Evolutionary conservation across 2,888 invertebrate genomes (phyloP).

Genomic region (Diaprepes abbreviatus): DNA sequence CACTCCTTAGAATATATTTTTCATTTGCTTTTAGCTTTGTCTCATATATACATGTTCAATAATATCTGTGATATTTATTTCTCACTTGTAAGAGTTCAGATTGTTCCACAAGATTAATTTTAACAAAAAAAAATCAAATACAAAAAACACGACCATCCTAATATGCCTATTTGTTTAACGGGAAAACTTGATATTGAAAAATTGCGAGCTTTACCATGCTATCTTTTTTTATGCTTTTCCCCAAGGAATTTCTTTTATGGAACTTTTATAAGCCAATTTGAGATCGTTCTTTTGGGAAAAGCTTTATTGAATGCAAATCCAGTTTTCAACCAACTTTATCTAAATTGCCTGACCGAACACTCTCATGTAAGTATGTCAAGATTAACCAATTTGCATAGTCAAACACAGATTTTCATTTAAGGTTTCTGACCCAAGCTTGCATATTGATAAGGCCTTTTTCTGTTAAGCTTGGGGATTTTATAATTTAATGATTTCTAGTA

Average conservation of each 20-base stretch:
- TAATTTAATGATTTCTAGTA: too few species aligned
- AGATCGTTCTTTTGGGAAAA: slow-evolving; percentile 9
- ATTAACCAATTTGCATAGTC: slow-evolving; percentile 41
- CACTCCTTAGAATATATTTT: too few species aligned
- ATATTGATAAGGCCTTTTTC: too few species aligned
- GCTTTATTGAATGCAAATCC: slow-evolving; percentile 23
- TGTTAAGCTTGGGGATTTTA: too few species aligned
- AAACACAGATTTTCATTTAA: slow-evolving; percentile 34
- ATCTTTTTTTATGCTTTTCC: not conserved
- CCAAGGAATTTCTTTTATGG: slow-evolving; percentile 11
- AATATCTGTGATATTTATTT: too few species aligned
- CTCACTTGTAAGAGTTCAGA: too few species aligned
- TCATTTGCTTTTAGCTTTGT: too few species aligned
- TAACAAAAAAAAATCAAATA: too few species aligned
- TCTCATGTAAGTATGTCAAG: slow-evolving; percentile 34
- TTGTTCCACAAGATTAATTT: too few species aligned
- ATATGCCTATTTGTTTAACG: slow-evolving; percentile 8
- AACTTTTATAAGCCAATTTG: slow-evolving; percentile 19
- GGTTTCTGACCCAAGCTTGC: not conserved
- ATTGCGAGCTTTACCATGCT: not conserved
- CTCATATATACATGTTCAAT: too few species aligned
- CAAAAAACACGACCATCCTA: too few species aligned
- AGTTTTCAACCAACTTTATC: slow-evolving; percentile 25
- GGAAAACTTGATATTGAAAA: slow-evolving; percentile 5
- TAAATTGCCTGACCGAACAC: slow-evolving; percentile 37